Evolutionary conservation across 2,113 vertebrate genomes (phyloP).

Genomic region (Syrrhaptes paradoxus): DNA sequence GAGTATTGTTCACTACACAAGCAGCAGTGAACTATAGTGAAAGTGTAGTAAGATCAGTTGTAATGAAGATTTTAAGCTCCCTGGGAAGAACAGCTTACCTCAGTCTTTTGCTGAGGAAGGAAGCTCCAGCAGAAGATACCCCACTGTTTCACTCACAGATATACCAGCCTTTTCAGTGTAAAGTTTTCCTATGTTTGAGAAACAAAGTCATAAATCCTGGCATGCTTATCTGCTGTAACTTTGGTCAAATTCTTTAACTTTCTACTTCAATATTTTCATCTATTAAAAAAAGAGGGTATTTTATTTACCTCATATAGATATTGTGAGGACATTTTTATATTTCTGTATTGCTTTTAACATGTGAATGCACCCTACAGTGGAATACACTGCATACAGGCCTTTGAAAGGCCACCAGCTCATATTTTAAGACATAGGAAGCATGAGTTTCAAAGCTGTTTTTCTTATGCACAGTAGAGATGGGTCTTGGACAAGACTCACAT

Average conservation of each 20-base stretch:
- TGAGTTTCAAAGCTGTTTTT: neutral
- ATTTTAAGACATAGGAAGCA: neutral
- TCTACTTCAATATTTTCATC: neutral
- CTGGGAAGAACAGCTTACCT: neutral
- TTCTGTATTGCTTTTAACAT: neutral
- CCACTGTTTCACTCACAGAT: neutral
- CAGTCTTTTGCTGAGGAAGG: neutral
- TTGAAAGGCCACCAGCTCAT: neutral
- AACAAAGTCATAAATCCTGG: neutral
- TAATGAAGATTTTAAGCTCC: neutral
- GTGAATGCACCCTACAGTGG: neutral
- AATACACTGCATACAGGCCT: neutral
- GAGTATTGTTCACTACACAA: neutral
- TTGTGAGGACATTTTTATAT: neutral
- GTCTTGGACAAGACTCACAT: neutral
- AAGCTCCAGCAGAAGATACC: neutral
- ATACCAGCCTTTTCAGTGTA: neutral
- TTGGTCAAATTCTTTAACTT: neutral
- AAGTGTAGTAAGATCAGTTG: neutral
- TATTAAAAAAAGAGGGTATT: neutral
- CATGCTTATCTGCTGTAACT: neutral
- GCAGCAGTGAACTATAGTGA: rapidly evolving
- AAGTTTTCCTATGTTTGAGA: neutral
- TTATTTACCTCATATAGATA: neutral
- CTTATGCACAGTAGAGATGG: neutral